Evolutionary conservation across 2,888 invertebrate genomes (phyloP).

Genomic region (Ormyrus pomaceus): DNA sequence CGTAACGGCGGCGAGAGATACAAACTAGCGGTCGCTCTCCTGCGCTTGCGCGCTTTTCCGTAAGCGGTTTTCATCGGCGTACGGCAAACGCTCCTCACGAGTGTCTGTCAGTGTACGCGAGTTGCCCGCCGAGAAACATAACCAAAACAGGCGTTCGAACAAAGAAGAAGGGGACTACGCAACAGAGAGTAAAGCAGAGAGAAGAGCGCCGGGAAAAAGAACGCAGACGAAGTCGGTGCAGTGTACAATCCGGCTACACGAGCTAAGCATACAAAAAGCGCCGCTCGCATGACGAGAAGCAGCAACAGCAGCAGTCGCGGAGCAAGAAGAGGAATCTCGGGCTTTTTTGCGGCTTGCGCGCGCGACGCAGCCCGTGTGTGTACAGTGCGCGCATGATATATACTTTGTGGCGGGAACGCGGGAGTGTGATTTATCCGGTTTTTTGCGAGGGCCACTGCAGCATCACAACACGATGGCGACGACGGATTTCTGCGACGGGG

Average conservation of each 20-base stretch:
- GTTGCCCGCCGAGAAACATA: constrained; percentile 27
- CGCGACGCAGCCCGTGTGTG: neutral
- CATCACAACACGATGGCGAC: constrained; percentile 31
- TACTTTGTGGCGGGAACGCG: constrained; percentile 18
- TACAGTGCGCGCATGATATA: neutral
- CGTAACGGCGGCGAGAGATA: constrained; percentile 25
- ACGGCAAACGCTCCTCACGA: neutral
- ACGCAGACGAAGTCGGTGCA: neutral
- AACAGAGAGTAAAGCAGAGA: constrained; percentile 16
- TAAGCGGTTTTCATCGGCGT: too few species aligned
- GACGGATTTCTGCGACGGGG: constrained; percentile 76
- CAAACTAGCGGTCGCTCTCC: constrained; percentile 2
- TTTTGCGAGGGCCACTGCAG: neutral
- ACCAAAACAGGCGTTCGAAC: constrained; percentile 45
- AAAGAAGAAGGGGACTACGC: neutral
- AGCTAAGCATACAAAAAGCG: too few species aligned
- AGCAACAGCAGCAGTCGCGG: too few species aligned
- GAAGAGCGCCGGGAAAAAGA: constrained; percentile 37
- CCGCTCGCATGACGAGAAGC: too few species aligned
- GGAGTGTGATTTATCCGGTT: neutral
- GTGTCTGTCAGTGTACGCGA: neutral
- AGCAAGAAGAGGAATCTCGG: neutral
- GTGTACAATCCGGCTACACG: too few species aligned
- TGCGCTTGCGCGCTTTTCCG: too few species aligned
- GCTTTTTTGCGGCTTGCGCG: constrained; percentile 15